phyloP scores from a whole-genome alignment of 2,888 invertebrate species.

The Thyatira batis region DNA sequence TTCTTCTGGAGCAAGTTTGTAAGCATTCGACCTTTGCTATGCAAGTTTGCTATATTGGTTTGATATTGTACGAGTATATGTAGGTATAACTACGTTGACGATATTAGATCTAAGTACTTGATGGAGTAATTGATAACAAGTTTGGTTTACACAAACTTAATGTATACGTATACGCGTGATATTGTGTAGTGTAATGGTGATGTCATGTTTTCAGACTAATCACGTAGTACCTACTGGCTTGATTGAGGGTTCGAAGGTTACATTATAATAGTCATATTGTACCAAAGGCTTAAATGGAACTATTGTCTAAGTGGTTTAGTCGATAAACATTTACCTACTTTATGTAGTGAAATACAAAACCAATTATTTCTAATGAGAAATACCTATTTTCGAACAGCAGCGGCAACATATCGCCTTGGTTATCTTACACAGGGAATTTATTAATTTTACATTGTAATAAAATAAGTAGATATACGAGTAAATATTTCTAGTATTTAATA shows the following conservation, averaged over 20 bases:
- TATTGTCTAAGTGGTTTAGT: background rate
- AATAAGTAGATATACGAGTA: no score
- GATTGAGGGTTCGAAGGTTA: constrained; percentile 23
- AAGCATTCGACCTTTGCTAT: no score
- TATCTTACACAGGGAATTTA: background rate
- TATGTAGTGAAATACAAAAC: background rate
- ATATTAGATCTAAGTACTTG: no score
- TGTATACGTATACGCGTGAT: constrained; percentile 1
- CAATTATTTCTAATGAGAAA: background rate
- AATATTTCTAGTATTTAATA: no score
- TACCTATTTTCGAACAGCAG: background rate
- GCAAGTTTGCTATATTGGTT: no score
- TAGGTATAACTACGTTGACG: no score
- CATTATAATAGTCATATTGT: constrained; percentile 20
- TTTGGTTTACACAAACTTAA: background rate
- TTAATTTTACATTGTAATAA: background rate
- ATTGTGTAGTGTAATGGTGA: constrained; percentile 31
- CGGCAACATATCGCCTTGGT: background rate
- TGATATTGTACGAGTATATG: no score
- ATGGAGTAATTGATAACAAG: no score
- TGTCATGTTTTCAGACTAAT: constrained; percentile 42
- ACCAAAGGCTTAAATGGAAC: background rate
- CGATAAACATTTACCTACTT: background rate
- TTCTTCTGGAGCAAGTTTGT: no score
- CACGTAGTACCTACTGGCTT: constrained; percentile 18